Conservation (phyloP, 64 coral and sea anemone species). For the Dendrophyllia cribrosa region DNA sequence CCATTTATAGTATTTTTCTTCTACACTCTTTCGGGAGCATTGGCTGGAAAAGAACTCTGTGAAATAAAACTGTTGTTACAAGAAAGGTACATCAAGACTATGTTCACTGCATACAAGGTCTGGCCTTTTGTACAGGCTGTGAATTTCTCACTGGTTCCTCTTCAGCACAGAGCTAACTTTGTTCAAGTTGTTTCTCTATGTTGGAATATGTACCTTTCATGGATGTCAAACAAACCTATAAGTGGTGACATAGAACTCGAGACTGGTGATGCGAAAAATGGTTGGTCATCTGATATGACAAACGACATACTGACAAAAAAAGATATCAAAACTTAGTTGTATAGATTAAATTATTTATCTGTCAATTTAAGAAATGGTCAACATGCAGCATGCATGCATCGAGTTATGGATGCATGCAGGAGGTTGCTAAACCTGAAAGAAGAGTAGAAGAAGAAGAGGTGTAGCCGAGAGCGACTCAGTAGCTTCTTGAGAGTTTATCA, state of each 20-base stretch:
- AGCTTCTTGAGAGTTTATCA: too few species aligned
- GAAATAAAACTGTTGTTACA: constrained; percentile 70
- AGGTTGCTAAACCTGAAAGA: too few species aligned
- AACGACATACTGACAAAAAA: too few species aligned
- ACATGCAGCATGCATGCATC: too few species aligned
- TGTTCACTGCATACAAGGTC: constrained; percentile 82
- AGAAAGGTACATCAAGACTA: constrained; percentile 73
- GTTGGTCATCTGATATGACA: too few species aligned
- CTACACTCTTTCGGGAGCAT: constrained; percentile 54
- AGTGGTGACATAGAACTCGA: neutral
- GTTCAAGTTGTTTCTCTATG: constrained; percentile 85
- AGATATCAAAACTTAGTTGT: too few species aligned
- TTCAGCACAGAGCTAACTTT: constrained; percentile 75
- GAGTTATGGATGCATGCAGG: too few species aligned
- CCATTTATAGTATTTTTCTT: constrained; percentile 75
- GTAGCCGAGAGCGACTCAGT: too few species aligned
- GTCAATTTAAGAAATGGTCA: too few species aligned
- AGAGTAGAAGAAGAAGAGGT: too few species aligned
- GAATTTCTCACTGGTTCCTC: constrained; percentile 81
- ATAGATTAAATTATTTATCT: too few species aligned
- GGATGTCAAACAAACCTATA: constrained; percentile 79
- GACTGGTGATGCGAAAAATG: neutral
- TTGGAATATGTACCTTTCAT: constrained; percentile 94
- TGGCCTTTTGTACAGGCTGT: constrained; percentile 91
- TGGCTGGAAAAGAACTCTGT: constrained; percentile 77